phyloP scores from a whole-genome alignment of 2,113 vertebrate genomes.

The Salvelinus fontinalis region DNA sequence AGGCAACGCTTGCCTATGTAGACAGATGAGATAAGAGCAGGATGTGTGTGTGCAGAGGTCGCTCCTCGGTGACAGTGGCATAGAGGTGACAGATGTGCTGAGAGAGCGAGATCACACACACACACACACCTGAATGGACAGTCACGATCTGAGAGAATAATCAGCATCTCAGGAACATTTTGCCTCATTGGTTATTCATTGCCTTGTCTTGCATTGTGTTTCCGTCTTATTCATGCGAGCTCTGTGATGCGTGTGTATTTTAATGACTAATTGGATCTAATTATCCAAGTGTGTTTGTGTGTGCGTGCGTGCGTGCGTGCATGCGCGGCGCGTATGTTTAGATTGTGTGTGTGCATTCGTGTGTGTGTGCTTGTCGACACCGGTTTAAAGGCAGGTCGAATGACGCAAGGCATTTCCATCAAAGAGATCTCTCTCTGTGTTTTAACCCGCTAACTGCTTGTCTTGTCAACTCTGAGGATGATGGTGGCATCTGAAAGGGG shows the following conservation, averaged over 20 bases:
- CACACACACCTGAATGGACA: constrained; percentile 1
- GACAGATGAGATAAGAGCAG: constrained; percentile 26
- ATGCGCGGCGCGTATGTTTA: too few species aligned
- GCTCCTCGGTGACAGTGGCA: background rate
- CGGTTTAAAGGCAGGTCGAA: constrained; percentile 43
- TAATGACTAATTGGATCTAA: constrained; percentile 58
- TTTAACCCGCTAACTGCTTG: too few species aligned
- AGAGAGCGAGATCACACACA: constrained; percentile 12
- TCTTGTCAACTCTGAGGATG: too few species aligned
- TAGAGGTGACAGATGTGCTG: constrained; percentile 56
- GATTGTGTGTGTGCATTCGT: background rate
- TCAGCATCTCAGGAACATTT: constrained; percentile 52
- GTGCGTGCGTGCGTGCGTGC: too few species aligned
- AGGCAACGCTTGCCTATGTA: constrained; percentile 13
- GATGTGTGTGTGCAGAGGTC: constrained; percentile 28
- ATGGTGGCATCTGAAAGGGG: too few species aligned
- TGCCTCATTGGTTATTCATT: constrained; percentile 64
- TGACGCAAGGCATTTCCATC: constrained; percentile 33
- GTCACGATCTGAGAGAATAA: constrained; percentile 60
- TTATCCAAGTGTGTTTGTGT: constrained; percentile 28
- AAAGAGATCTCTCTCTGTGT: too few species aligned
- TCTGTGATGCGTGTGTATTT: constrained; percentile 53
- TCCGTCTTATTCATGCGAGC: constrained; percentile 56
- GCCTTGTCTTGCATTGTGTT: constrained; percentile 33
- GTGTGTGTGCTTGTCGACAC: background rate